Evolutionary conservation across 2,888 invertebrate species (phyloP).

Genomic region (Cheilosia impressa): DNA sequence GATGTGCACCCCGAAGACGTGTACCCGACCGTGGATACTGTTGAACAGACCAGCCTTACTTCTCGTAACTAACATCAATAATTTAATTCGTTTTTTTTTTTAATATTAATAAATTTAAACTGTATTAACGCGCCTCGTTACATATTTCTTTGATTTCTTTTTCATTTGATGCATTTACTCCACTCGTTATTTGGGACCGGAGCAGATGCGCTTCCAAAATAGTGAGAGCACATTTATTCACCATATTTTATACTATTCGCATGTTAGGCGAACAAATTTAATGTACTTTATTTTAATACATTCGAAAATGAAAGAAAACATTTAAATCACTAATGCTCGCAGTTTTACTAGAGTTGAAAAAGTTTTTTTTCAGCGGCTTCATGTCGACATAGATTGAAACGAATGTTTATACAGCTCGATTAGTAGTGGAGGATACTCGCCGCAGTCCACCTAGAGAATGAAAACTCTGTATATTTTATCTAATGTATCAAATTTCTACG

Average conservation of each 20-base stretch:
- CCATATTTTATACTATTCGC: slow-evolving; percentile 38
- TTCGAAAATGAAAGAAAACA: slow-evolving; percentile 20
- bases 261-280: slow-evolving; percentile 32
- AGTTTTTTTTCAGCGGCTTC: no score
- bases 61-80: slow-evolving; percentile 44
- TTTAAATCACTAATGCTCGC: slow-evolving; percentile 11
- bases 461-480: no score
- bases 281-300: slow-evolving; percentile 15
- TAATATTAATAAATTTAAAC: slow-evolving; percentile 54
- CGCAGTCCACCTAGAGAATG: no score
- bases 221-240: slow-evolving; percentile 9
- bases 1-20: slow-evolving; percentile 94
- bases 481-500: no score
- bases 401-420: no score
- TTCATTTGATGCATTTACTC: slow-evolving; percentile 45
- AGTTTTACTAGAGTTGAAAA: slow-evolving; percentile 4
- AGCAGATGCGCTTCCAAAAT: slow-evolving; percentile 5
- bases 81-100: slow-evolving; percentile 54
- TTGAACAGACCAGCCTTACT: slow-evolving; percentile 76
- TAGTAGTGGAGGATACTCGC: no score
- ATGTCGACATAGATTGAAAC: no score
- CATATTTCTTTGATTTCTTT: slow-evolving; percentile 24
- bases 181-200: slow-evolving; percentile 3
- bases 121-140: slow-evolving; percentile 67
- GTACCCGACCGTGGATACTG: slow-evolving; percentile 91